Conservation (phyloP, 2,797 vertebrate genomes). For the Morelia viridis region DNA sequence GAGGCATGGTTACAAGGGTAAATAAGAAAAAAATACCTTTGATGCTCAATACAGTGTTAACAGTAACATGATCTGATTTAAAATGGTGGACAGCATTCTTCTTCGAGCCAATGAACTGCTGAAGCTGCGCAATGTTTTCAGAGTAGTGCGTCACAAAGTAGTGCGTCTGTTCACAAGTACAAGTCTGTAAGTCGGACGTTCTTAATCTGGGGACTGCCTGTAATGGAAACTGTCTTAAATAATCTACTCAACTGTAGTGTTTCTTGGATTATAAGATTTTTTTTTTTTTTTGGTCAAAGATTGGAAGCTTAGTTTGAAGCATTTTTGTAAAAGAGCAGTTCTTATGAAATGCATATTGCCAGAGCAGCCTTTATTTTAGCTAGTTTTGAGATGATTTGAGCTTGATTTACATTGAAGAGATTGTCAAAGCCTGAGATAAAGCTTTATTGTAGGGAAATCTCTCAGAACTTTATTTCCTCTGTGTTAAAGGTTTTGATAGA, state of each 20-base stretch:
- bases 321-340: constrained; percentile 35
- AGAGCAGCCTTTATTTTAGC: constrained; percentile 8
- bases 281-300: background rate
- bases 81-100: too few species aligned
- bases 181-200: too few species aligned
- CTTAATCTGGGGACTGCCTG: too few species aligned
- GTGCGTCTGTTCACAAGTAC: too few species aligned
- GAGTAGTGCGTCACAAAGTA: too few species aligned
- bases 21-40: too few species aligned
- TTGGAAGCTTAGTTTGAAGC: constrained; percentile 42
- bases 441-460: background rate
- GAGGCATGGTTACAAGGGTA: too few species aligned
- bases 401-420: background rate
- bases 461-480: background rate
- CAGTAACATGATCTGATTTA: too few species aligned
- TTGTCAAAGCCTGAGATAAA: background rate
- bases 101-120: too few species aligned
- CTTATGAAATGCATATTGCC: constrained; percentile 17
- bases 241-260: background rate
- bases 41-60: too few species aligned
- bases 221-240: constrained; percentile 25
- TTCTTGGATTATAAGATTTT: constrained; percentile 41
- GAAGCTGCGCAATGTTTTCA: too few species aligned
- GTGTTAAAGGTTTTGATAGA: background rate
- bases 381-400: constrained; percentile 30